Conservation (phyloP, 2,113 vertebrate species). For the Bos taurus region ARS-UCD2.0 NC_037344.1:55064501-55065000, state of each 20-base stretch:
- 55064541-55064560: no score
- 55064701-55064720: not conserved
- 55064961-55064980: not conserved
- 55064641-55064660: no score
- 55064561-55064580: not conserved
- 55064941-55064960: not conserved
- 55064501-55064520: accelerated
- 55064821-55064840: not conserved
- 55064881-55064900: not conserved
- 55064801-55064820: not conserved
- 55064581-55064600: not conserved
- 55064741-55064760: not conserved
- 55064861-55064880: not conserved
- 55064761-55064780: not conserved
- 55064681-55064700: not conserved
- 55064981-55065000: not conserved
- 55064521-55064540: accelerated
- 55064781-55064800: not conserved
- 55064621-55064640: not conserved
- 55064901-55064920: not conserved
- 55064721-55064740: not conserved
- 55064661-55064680: not conserved
- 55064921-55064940: not conserved
- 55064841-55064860: not conserved
- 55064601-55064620: not conserved